phyloP scores from a whole-genome alignment of 1,140 invertebrate genomes.

The Paracyclopina nana region DNA sequence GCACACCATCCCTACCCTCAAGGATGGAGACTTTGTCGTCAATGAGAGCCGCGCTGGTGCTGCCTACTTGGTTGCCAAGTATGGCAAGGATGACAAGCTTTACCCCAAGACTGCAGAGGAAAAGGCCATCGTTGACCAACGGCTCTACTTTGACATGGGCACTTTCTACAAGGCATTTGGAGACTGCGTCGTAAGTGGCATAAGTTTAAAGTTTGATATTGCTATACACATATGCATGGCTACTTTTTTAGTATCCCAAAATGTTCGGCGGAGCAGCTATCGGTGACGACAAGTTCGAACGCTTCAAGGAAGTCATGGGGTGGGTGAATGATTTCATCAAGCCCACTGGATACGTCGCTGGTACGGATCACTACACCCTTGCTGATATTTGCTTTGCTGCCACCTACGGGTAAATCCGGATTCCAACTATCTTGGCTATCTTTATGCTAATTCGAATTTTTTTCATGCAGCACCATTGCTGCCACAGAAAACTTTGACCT shows the following conservation, averaged over 20 bases:
- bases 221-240: not conserved
- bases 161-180: conserved; percentile 8
- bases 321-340: conserved; percentile 3
- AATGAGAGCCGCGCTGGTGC: conserved; percentile 7
- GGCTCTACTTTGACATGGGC: conserved; percentile 9
- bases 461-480: not conserved
- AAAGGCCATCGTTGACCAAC: not conserved
- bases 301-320: not conserved
- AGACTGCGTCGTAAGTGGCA: not conserved
- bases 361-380: not conserved
- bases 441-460: not conserved
- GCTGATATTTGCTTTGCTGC: not conserved
- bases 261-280: not conserved
- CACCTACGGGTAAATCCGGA: not conserved
- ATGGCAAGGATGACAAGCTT: not conserved
- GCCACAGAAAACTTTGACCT: not conserved
- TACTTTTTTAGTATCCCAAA: not conserved
- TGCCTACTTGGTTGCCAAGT: not conserved
- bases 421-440: not conserved
- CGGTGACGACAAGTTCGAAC: not conserved
- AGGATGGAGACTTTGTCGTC: not conserved
- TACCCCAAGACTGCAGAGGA: not conserved
- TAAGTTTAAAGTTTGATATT: not conserved
- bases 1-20: not conserved
- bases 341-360: not conserved